Percentiles rank a stretch among this genome's conserved stretches.
Evolutionary conservation across 2,113 vertebrate species (phyloP).

Genomic region (Chrysemys picta): DNA sequence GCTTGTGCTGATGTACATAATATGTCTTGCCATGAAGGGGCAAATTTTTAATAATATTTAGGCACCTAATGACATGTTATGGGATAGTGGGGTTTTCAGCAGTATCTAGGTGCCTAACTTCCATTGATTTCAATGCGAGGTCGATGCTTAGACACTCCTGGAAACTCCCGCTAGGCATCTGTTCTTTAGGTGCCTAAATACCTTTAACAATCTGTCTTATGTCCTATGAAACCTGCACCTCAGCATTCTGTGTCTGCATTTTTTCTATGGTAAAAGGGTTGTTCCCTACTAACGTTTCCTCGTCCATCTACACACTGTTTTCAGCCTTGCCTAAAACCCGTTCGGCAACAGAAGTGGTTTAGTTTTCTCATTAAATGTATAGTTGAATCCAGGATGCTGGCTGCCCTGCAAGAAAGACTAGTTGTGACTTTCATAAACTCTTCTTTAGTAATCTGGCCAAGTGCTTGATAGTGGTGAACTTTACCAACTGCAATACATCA

Average conservation of each 20-base stretch:
- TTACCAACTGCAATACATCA: not conserved
- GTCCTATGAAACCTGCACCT: fast-evolving
- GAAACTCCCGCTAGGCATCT: not conserved
- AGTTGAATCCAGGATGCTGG: not conserved
- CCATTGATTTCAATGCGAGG: too few relatives aligned
- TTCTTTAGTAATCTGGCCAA: not conserved
- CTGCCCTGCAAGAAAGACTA: not conserved
- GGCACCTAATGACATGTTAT: not conserved
- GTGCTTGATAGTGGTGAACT: not conserved
- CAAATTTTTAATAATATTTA: not conserved
- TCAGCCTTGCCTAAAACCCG: not conserved
- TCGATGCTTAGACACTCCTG: too few relatives aligned
- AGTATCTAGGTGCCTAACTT: too few relatives aligned
- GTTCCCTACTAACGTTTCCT: not conserved
- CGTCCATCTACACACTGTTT: fast-evolving
- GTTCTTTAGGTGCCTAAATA: not conserved
- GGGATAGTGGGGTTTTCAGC: too few relatives aligned
- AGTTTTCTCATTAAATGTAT: not conserved
- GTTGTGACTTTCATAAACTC: not conserved
- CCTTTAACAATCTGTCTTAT: not conserved
- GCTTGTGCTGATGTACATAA: not conserved
- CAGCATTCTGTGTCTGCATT: not conserved
- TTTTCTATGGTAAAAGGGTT: not conserved
- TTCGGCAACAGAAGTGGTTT: not conserved
- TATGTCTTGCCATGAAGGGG: not conserved